These are phyloP conservation scores for Leptinotarsa defecta DNA, from an alignment of 1,140 invertebrate species.

Conservation along the genomic window DNA sequence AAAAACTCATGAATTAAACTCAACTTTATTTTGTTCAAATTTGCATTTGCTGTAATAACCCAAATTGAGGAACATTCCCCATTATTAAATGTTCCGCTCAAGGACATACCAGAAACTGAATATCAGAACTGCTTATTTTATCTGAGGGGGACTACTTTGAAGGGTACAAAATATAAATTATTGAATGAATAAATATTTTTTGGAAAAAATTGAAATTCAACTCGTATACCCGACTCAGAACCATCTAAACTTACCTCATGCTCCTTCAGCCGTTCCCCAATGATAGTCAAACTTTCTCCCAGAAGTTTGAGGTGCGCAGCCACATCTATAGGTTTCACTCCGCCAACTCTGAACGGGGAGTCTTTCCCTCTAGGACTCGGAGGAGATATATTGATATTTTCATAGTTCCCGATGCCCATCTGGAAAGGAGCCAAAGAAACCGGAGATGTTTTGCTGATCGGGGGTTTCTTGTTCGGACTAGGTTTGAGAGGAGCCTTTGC, in stretches of 20 bases:
- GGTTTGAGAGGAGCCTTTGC: slow-evolving; percentile 39
- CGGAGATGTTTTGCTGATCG: slow-evolving; percentile 42
- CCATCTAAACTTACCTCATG: slow-evolving; percentile 69
- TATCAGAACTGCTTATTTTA: no score
- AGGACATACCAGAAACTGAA: no score
- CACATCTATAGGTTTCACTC: slow-evolving; percentile 85
- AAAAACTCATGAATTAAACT: no score
- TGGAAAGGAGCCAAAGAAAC: slow-evolving; percentile 57
- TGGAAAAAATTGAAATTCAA: no score
- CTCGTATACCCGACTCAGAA: no score
- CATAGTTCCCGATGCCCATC: slow-evolving; percentile 56
- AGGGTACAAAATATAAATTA: no score
- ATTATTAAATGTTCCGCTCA: no score
- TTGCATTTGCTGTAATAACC: no score
- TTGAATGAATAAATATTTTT: no score
- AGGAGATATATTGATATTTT: slow-evolving; percentile 58
- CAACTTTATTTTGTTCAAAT: no score
- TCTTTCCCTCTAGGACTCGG: slow-evolving; percentile 56
- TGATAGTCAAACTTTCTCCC: slow-evolving; percentile 91
- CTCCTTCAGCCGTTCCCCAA: slow-evolving; percentile 89
- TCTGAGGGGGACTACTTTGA: no score
- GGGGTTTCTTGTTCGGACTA: slow-evolving; percentile 60
- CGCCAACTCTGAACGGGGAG: slow-evolving; percentile 68
- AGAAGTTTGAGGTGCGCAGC: slow-evolving; percentile 91
- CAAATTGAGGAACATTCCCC: no score